A percentile compares a stretch with the other conserved stretches of the same genome.
These are phyloP conservation scores for Sminthopsis crassicaudata DNA, from an alignment of 2,113 vertebrate genomes.

Conservation along the genomic window DNA sequence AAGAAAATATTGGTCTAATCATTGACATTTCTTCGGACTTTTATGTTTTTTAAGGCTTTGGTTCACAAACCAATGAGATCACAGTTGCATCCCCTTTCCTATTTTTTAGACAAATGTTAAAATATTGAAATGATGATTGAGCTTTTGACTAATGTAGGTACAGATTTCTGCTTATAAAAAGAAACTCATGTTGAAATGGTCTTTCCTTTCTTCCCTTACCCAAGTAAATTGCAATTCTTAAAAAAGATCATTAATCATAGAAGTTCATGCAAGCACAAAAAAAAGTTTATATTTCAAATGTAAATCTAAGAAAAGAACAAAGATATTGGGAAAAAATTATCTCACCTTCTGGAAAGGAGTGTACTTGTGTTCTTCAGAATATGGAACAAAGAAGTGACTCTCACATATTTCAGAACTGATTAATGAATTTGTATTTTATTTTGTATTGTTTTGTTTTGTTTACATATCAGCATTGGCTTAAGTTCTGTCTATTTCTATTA, in stretches of 20 bases:
- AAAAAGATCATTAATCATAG: neutral
- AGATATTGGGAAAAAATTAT: neutral
- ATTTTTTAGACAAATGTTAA: neutral
- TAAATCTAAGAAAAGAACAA: neutral
- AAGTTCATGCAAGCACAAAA: neutral
- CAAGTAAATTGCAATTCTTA: neutral
- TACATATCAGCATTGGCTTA: neutral
- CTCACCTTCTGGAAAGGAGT: neutral
- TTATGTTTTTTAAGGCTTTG: neutral
- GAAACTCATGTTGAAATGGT: neutral
- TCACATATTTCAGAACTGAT: neutral
- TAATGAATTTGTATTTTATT: neutral
- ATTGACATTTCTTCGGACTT: neutral
- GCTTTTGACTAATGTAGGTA: neutral
- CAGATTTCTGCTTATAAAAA: neutral
- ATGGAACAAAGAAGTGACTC: neutral
- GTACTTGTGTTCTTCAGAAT: neutral
- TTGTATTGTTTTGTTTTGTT: neutral
- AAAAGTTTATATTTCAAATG: neutral
- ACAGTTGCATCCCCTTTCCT: neutral
- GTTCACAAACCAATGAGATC: neutral
- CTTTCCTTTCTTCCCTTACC: neutral
- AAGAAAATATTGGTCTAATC: neutral
- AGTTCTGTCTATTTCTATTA: neutral
- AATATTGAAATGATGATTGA: neutral